Evolutionary conservation across 2,888 invertebrate species (phyloP).

Genomic region (Lasioglossum figueresi): DNA sequence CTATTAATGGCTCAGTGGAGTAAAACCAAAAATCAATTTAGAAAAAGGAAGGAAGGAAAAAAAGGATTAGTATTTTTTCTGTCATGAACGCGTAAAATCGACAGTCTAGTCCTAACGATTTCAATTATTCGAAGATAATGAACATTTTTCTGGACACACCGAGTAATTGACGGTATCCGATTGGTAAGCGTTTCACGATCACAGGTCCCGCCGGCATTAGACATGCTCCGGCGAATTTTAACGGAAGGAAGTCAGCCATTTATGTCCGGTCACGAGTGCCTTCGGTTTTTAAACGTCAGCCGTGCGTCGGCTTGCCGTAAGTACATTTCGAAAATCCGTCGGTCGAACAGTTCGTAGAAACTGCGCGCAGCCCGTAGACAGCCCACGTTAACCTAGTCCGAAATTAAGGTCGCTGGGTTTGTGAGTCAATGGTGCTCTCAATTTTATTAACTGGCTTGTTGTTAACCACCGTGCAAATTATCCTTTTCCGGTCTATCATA

Average conservation of each 20-base stretch:
- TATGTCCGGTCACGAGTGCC: slow-evolving; percentile 41
- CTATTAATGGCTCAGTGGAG: not conserved
- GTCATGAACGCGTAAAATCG: not conserved
- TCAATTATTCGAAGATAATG: not conserved
- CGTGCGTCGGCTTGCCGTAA: not conserved
- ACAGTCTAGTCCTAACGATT: not conserved
- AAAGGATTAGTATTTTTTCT: not conserved
- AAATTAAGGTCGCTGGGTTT: slow-evolving; percentile 58
- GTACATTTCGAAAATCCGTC: not conserved
- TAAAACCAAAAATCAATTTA: not conserved
- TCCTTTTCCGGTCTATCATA: slow-evolving; percentile 44
- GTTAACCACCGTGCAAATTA: slow-evolving; percentile 45
- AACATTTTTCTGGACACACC: no score
- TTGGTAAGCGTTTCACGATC: slow-evolving; percentile 22
- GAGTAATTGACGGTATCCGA: not conserved
- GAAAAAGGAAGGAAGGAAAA: not conserved
- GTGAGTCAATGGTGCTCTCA: slow-evolving; percentile 46
- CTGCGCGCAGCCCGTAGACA: not conserved
- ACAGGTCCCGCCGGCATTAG: slow-evolving; percentile 65
- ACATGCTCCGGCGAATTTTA: slow-evolving; percentile 57
- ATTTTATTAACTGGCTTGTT: slow-evolving; percentile 53
- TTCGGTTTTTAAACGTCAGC: slow-evolving; percentile 12
- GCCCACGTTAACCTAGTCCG: slow-evolving; percentile 32
- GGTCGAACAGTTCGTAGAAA: not conserved
- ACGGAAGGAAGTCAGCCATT: slow-evolving; percentile 70